Evolutionary conservation across 2,888 invertebrate genomes (phyloP), one percentile per base, ranked within the genome.

Genomic region (Eulithis testata): DNA sequence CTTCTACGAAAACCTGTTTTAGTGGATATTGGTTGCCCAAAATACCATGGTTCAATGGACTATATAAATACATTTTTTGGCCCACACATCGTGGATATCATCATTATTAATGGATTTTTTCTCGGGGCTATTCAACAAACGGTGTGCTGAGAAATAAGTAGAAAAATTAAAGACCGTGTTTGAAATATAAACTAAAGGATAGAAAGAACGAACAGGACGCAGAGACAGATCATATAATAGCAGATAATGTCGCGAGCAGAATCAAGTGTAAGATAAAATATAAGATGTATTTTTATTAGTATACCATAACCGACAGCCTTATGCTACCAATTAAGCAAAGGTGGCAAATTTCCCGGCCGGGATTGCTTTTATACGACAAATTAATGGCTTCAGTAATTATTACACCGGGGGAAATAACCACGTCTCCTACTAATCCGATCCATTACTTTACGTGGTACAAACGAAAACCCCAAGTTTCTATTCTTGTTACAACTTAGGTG

Each of bases 371-470:
- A 64, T 64, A 63, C 66, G 66, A 65, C 65, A 54, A 67, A 61
- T 66, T 70, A 68, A 72, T 65, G 56, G 58, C 63, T 65, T 64
- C 65, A 21, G 52, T 69, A 60, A 70, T 69, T 51, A 51, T 51
- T 60, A 66, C 64, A 58, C 54, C 44, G 27, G 62, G 55, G 61
- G 58, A 66, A 63, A 63, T 63, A 59, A 57, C 56, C 63, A 53
- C 40, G 62, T 59, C 49, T 45, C 60, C 12, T 21, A 60, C 58
- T 64, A 65, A 67, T 67, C 44, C 65, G 58, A 66, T 57, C 43
- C 51, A 66, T 59, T 66, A 56, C 51, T 50, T 47, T 50, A 57
- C 45, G 59, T 7, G 21, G 47, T 43, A 47, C 54, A 52, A 55
- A 50, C 52, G 14, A 31, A 69, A 63, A 60, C 67, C 62, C 54